phyloP scores from a whole-genome alignment of 2,797 vertebrate genomes.

The Todus mexicanus region DNA sequence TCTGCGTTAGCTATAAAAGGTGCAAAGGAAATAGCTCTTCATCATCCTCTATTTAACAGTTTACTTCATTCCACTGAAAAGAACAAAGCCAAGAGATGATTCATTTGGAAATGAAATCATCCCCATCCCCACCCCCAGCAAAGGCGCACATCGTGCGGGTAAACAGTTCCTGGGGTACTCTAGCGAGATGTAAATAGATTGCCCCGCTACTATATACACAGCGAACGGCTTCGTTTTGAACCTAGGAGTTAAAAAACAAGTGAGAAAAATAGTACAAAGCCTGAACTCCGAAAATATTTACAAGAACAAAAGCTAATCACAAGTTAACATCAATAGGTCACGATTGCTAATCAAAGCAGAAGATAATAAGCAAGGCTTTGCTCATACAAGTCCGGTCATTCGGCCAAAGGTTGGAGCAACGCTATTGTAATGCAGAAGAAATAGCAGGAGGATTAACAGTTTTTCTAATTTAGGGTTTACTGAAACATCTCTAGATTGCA shows the following conservation, averaged over 20 bases:
- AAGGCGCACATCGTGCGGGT: slow-evolving; percentile 70
- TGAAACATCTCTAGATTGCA: background rate
- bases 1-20: slow-evolving; percentile 77
- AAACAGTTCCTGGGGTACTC: slow-evolving; percentile 68
- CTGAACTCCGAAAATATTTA: slow-evolving; percentile 35
- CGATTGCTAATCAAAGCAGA: background rate
- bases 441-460: background rate
- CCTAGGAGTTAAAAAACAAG: slow-evolving; percentile 31
- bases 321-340: background rate
- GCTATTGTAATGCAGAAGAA: background rate
- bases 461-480: background rate
- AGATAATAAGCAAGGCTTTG: background rate
- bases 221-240: slow-evolving; percentile 61
- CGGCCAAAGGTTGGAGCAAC: background rate
- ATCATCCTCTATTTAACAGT: slow-evolving; percentile 85
- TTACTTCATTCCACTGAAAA: slow-evolving; percentile 77
- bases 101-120: slow-evolving; percentile 70
- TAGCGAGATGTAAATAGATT: slow-evolving; percentile 70
- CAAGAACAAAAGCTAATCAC: slow-evolving; percentile 11
- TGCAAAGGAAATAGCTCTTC: slow-evolving; percentile 84
- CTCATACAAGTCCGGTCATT: background rate
- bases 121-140: slow-evolving; percentile 58
- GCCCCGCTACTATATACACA: slow-evolving; percentile 62
- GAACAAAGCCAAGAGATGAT: slow-evolving; percentile 68
- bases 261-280: slow-evolving; percentile 46